These are phyloP conservation scores for Ephestia elutella DNA, from an alignment of 1,140 invertebrate genomes.

Conservation along the genomic window DNA sequence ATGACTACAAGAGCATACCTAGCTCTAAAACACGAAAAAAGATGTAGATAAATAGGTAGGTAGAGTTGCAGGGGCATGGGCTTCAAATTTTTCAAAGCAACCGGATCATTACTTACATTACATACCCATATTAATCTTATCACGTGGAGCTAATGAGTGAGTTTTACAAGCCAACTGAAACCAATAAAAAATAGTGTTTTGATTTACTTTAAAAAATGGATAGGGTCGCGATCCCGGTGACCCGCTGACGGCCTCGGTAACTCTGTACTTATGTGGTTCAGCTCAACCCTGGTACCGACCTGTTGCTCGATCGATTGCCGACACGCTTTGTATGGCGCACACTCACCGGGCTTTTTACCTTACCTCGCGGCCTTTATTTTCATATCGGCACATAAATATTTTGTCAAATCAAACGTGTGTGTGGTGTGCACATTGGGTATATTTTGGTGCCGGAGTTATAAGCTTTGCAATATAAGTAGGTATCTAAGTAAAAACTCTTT, in stretches of 20 bases:
- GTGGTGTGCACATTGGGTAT: too few species aligned
- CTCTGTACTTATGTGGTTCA: neutral
- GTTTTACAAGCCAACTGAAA: neutral
- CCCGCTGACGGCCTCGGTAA: slow-evolving; percentile 13
- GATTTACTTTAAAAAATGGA: neutral
- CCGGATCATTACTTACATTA: too few species aligned
- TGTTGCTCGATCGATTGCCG: slow-evolving; percentile 35
- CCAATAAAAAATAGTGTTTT: neutral
- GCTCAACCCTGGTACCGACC: slow-evolving; percentile 11
- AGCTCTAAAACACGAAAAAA: too few species aligned
- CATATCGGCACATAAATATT: neutral
- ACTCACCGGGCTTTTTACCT: slow-evolving; percentile 18
- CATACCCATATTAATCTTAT: too few species aligned
- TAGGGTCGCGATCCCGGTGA: neutral
- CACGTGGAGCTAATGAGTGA: neutral
- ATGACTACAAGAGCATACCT: too few species aligned
- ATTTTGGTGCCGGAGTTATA: too few species aligned
- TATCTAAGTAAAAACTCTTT: too few species aligned
- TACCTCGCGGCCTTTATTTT: slow-evolving; percentile 19
- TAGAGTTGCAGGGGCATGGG: too few species aligned
- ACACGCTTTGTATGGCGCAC: slow-evolving; percentile 23
- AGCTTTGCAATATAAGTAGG: too few species aligned
- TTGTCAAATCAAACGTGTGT: neutral
- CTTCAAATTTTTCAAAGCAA: too few species aligned
- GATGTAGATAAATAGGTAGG: too few species aligned